Conservation (phyloP, 1,140 invertebrate genomes). For the Diabrotica undecimpunctata region DNA sequence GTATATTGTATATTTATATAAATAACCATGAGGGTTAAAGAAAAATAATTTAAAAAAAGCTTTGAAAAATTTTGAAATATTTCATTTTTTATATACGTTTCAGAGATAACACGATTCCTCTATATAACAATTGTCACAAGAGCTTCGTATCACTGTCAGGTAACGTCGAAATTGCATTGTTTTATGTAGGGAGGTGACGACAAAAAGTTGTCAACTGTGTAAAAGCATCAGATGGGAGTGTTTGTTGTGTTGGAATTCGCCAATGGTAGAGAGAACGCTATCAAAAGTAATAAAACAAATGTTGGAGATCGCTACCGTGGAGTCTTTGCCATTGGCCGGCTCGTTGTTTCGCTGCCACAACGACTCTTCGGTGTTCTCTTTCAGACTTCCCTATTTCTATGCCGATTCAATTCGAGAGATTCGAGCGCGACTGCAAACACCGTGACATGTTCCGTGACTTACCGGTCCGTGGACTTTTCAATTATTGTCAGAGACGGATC, state of each 20-base stretch:
- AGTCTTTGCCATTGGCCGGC: constrained; percentile 23
- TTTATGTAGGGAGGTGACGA: neutral
- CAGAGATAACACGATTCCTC: no score
- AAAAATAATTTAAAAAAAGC: no score
- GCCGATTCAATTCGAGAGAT: neutral
- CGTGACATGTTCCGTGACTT: constrained; percentile 25
- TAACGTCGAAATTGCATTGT: no score
- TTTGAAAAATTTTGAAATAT: no score
- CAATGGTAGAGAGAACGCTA: constrained; percentile 28
- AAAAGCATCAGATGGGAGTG: constrained; percentile 25
- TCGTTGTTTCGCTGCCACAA: neutral
- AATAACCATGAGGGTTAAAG: no score
- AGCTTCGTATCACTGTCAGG: no score
- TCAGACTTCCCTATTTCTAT: neutral
- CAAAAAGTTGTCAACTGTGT: neutral
- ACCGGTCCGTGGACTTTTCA: constrained; percentile 23
- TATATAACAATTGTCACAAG: no score
- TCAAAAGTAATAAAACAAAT: constrained; percentile 32
- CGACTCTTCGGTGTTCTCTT: constrained; percentile 15
- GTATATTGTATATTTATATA: no score
- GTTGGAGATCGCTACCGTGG: constrained; percentile 26
- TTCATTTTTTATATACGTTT: no score
- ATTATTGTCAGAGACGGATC: neutral
- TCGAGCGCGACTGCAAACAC: neutral
- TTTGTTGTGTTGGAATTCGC: constrained; percentile 20